Evolutionary conservation across 2,888 invertebrate species (phyloP), one percentile per base, ranked within the genome.

Genomic region (Adela reaumurella): DNA sequence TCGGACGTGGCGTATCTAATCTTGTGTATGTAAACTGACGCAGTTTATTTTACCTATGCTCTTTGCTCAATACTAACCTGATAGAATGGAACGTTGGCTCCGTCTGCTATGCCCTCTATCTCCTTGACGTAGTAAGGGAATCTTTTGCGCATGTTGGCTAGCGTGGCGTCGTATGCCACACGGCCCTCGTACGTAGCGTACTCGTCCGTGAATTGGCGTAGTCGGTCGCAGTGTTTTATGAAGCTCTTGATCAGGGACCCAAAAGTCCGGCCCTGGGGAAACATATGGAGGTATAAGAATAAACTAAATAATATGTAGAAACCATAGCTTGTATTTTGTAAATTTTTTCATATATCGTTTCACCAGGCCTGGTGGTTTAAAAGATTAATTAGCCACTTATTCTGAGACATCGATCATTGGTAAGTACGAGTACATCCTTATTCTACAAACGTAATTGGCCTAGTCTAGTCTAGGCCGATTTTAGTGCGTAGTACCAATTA

Each of bases 101-200:
- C 94, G 62, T 92, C 91, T 6, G 94, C 90, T n/a, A 88, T 83
- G 6, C 94, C 94, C 63, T 90, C 85, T 42, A 94, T 74, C 69
- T 94, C 94, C 52, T 85, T 81, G 2, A 94, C 76, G 61, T 94
- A 94, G 59, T 92, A 89, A 0, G 94, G 93, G 67, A 84, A 93
- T 57, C 86, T 85, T 46, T 78, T 67, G 56, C 83, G 83, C 55
- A 89, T 86, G 53, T 82, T 82, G 3, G 78, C 79, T 44, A 94
- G 73, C 0, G 91, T 92, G 49, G 83, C 86, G 19, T 92, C 89
- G 60, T 92, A 94, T 1, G 87, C 84, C 51, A 76, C 65, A 53
- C 82, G 81, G 46, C 93, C 94, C 55, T 83, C 79, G 8, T 81
- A 74, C 0, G 89, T 89, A 50, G 84, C 82, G 64, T 90, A 93